Evolutionary conservation across 1,140 invertebrate species (phyloP).

Genomic region (Bombus ignitus): DNA sequence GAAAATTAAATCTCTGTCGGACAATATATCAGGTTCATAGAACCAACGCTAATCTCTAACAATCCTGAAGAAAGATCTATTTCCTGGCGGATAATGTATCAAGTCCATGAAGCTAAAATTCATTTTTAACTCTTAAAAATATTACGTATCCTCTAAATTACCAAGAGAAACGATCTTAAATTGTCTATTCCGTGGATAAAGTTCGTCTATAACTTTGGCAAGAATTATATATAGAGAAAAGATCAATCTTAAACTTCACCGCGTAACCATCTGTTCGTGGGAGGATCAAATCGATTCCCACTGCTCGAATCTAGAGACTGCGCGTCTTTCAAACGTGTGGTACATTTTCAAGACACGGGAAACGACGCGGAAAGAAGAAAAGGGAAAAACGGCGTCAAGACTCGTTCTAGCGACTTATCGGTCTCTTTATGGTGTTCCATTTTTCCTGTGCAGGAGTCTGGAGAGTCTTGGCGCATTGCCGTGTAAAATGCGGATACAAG

Average conservation of each 20-base stretch:
- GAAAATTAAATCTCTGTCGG: too few relatives aligned
- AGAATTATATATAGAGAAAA: neutral
- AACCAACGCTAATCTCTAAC: too few relatives aligned
- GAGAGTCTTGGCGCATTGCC: constrained; percentile 92
- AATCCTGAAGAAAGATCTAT: too few relatives aligned
- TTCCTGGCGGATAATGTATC: too few relatives aligned
- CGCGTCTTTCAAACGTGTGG: neutral
- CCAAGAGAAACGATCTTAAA: neutral
- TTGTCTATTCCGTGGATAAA: neutral
- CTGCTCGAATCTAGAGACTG: neutral
- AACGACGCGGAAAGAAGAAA: too few relatives aligned
- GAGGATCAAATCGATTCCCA: neutral
- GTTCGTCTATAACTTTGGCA: too few relatives aligned
- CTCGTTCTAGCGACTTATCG: constrained; percentile 1
- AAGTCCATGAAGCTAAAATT: too few relatives aligned
- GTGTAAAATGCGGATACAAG: constrained; percentile 93
- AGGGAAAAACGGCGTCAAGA: neutral
- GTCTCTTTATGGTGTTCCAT: constrained; percentile 15
- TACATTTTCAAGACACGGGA: neutral
- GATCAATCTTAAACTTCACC: neutral
- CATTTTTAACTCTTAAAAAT: too few relatives aligned
- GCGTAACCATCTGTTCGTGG: neutral
- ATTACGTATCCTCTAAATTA: too few relatives aligned
- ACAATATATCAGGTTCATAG: too few relatives aligned
- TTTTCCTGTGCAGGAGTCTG: constrained; percentile 83